Conservation (phyloP, 1,140 invertebrate genomes). For the Cherax quadricarinatus region DNA sequence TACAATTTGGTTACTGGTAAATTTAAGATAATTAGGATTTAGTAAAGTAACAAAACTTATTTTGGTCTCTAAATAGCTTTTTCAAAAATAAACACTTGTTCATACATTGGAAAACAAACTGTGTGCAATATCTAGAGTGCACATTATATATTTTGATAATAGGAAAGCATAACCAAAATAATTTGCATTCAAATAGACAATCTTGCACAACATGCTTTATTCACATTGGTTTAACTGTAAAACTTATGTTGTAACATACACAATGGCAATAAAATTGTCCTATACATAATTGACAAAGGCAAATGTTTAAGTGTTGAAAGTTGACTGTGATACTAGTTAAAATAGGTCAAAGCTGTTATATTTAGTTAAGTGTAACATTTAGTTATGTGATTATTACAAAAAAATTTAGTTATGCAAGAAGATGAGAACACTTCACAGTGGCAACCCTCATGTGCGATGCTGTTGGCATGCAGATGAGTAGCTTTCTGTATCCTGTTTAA, state of each 20-base stretch:
- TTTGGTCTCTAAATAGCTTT: no score
- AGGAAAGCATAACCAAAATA: neutral
- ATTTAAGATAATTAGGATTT: no score
- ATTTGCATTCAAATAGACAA: neutral
- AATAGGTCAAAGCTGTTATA: constrained; percentile 11
- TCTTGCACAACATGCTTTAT: neutral
- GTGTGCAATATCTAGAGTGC: no score
- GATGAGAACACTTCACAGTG: neutral
- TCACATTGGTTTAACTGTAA: neutral
- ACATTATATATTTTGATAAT: neutral
- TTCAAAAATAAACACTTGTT: no score
- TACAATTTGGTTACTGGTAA: no score
- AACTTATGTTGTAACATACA: neutral
- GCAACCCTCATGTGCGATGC: neutral
- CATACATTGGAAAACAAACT: no score
- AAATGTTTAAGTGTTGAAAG: constrained; percentile 47
- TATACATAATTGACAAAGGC: neutral
- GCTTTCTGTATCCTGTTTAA: neutral
- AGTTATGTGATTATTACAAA: neutral
- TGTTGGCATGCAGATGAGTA: neutral
- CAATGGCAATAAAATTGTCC: constrained; percentile 29
- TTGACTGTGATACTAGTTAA: constrained; percentile 54
- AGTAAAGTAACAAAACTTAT: no score
- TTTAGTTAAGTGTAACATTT: neutral
- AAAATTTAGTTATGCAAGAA: neutral